Evolutionary conservation across 2,113 vertebrate species (phyloP).

Genomic region (Sakesphorus luctuosus): DNA sequence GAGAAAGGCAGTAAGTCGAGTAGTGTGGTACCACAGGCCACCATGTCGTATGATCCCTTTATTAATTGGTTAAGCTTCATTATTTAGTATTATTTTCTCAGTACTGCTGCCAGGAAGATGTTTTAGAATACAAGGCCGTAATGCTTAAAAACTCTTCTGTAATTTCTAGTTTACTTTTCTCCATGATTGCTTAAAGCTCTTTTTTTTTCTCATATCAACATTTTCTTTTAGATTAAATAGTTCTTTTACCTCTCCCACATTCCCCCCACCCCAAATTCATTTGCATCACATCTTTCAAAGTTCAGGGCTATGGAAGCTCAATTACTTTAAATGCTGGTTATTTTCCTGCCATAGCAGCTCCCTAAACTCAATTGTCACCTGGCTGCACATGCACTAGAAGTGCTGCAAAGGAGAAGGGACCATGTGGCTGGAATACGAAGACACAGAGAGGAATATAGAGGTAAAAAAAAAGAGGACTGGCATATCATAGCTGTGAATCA

Average conservation of each 20-base stretch:
- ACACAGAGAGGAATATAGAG: neutral
- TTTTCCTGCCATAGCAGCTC: neutral
- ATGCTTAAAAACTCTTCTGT: neutral
- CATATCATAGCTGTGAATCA: neutral
- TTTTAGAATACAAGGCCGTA: neutral
- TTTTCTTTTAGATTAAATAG: slow-evolving; percentile 23
- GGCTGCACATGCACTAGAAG: neutral
- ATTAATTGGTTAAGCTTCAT: neutral
- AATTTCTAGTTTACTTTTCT: slow-evolving; percentile 4
- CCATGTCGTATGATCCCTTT: neutral
- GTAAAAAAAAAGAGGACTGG: neutral
- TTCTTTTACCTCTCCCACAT: neutral
- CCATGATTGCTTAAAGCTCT: neutral
- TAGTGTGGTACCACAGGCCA: neutral
- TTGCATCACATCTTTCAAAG: neutral
- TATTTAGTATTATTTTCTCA: slow-evolving; percentile 5
- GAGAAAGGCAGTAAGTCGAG: neutral
- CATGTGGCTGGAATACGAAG: neutral
- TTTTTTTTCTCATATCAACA: neutral
- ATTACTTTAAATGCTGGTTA: slow-evolving; percentile 10
- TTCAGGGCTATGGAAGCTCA: neutral
- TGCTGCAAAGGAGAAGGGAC: neutral
- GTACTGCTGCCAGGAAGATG: neutral
- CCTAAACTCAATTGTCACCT: neutral
- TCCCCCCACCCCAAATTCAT: neutral